phyloP scores from a whole-genome alignment of 2,797 vertebrate genomes.

The Avahi laniger region DNA sequence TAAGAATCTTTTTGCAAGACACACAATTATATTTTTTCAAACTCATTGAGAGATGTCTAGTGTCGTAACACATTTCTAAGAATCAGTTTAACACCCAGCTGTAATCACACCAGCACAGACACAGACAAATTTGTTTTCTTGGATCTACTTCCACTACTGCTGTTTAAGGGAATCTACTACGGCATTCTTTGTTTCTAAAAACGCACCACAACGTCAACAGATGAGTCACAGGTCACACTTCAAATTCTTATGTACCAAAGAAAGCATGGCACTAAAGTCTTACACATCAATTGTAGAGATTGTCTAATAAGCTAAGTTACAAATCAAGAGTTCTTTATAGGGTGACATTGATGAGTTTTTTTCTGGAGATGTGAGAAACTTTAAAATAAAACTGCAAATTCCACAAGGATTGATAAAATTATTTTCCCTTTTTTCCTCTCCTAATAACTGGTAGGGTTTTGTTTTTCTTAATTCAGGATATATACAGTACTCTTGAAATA shows the following conservation, averaged over 20 bases:
- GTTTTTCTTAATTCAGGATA: conserved; percentile 28
- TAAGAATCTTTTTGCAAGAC: conserved; percentile 5
- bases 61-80: neutral
- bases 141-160: conserved; percentile 34
- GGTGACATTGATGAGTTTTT: neutral
- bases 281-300: conserved; percentile 24
- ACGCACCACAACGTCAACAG: conserved; percentile 43
- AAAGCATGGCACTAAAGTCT: conserved; percentile 36
- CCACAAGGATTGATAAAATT: neutral
- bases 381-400: conserved; percentile 49
- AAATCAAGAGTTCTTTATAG: neutral
- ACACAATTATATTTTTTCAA: neutral
- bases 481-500: neutral
- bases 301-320: neutral
- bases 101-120: neutral
- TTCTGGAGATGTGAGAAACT: neutral
- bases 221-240: conserved; percentile 64
- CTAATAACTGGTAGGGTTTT: neutral
- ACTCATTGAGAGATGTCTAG: neutral
- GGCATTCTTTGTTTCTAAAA: conserved; percentile 71
- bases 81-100: conserved; percentile 6
- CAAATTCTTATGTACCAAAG: conserved; percentile 57
- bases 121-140: conserved; percentile 4
- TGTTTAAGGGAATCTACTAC: conserved; percentile 49
- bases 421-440: neutral